Conservation (phyloP, 2,797 vertebrate genomes). For the Kryptopterus vitreolus region DNA sequence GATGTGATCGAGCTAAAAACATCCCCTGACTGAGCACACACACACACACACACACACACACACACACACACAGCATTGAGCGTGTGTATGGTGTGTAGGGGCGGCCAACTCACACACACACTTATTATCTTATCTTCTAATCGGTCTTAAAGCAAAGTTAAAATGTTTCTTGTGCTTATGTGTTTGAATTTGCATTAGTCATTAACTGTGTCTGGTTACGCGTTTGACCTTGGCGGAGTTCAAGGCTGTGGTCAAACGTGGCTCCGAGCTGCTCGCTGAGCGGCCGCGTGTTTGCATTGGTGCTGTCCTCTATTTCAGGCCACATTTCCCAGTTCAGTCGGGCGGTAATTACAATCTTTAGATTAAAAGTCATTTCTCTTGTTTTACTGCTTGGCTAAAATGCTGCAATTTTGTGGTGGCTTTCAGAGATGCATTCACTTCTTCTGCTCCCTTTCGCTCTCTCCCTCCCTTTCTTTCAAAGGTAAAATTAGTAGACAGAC, state of each 20-base stretch:
- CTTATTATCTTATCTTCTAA: constrained; percentile 36
- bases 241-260: constrained; percentile 37
- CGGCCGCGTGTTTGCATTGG: neutral
- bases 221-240: constrained; percentile 55
- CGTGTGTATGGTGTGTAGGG: neutral
- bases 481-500: constrained; percentile 26
- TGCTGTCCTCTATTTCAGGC: constrained; percentile 62
- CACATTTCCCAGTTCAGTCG: constrained; percentile 73
- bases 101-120: neutral
- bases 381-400: constrained; percentile 69
- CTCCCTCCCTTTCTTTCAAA: neutral
- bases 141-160: constrained; percentile 45
- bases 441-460: constrained; percentile 57
- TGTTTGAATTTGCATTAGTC: constrained; percentile 50
- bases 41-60: no score
- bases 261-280: constrained; percentile 9
- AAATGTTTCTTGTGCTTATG: constrained; percentile 45
- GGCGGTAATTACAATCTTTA: constrained; percentile 78
- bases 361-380: constrained; percentile 71
- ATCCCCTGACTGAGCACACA: no score
- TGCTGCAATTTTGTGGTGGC: constrained; percentile 71
- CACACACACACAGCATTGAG: no score
- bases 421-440: constrained; percentile 66
- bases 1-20: neutral
- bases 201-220: constrained; percentile 56